A percentile compares a stretch with the other conserved stretches of the same genome.
Conservation (phyloP, 2,797 vertebrate species). For the Aldrovandia affinis region DNA sequence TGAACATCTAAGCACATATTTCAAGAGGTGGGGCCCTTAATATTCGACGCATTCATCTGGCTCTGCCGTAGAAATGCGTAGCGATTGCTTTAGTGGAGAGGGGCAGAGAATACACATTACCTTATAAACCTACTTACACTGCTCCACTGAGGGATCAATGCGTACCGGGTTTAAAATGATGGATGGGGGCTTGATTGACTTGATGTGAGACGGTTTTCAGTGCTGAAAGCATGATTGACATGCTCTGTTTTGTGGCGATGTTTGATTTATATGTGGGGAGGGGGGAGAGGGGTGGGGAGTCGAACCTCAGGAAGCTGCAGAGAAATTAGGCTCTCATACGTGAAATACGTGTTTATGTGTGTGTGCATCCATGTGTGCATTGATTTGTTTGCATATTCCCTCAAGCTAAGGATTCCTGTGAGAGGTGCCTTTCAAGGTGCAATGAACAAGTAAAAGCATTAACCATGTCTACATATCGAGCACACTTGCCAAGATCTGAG, state of each 20-base stretch:
- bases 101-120: conserved; percentile 54
- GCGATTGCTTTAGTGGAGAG: conserved; percentile 57
- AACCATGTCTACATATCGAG: too few species aligned
- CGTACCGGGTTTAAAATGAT: conserved; percentile 65
- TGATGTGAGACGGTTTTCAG: conserved; percentile 28
- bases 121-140: conserved; percentile 45
- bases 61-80: conserved; percentile 19
- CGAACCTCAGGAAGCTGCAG: neutral
- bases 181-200: conserved; percentile 57
- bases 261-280: neutral
- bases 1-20: conserved; percentile 57
- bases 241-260: neutral
- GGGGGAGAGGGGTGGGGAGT: neutral
- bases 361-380: conserved; percentile 21
- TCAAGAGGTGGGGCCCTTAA: conserved; percentile 48
- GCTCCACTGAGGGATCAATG: conserved; percentile 62
- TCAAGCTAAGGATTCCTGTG: too few species aligned
- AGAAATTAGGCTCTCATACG: neutral
- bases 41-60: conserved; percentile 46
- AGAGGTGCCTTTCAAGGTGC: neutral
- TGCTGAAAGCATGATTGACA: neutral
- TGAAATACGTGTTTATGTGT: neutral
- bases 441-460: neutral
- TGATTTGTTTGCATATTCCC: neutral
- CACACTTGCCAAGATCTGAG: neutral